Base-by-base conservation (phyloP, 1,140 invertebrate species). In the Cotesia typhae region DNA sequence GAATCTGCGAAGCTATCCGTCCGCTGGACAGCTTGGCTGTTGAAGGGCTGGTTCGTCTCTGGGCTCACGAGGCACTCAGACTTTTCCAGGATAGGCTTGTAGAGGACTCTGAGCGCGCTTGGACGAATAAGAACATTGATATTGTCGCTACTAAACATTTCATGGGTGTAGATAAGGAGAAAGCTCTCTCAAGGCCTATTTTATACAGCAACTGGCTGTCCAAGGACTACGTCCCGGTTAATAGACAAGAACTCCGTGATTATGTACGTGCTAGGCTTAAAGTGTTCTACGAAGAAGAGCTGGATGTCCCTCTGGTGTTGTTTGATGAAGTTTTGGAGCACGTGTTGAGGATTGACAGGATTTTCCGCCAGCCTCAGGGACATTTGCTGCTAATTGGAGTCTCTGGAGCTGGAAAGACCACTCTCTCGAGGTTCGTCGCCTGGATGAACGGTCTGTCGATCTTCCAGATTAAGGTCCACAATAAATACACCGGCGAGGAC, bases 371-470 rank as follows among this genome's bases (percentile, higher is more conserved):
- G 87, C 98, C 98, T 9, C 98, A 99, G 84, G 97, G 97, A 66
- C 98, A 99, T 87, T 84, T 99, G 68, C 87, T 99, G 73, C 89
- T 99, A 0, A 99, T 99, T 82, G 97, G 97, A 78, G 96, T 98
- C 1, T 97, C 97, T 75, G 98, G 98, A 47, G 96, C 98, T 74
- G 98, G 98, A 69, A 99, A 99, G 88, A 99, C 98, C 1, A 99
- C 98, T 10, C 90, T 99, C 65, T 99, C 97, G 6, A 89, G 98
- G 74, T 99, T 99, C 87, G 98, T 99, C 36, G 98, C 98, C 61
- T 99, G 98, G 97, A 98, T 99, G 94, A 99, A 99, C 88, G 98
- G 98, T 36, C 89, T 99, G 3, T 96, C 94, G 72, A 97, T 99
- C 12, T 99, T 99, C 90, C 98, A 98, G 89, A 98, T 98, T 71